Evolutionary conservation across 2,888 invertebrate genomes (phyloP), one percentile per base, ranked within the genome.

Genomic region (Trichopoda pennipes): DNA sequence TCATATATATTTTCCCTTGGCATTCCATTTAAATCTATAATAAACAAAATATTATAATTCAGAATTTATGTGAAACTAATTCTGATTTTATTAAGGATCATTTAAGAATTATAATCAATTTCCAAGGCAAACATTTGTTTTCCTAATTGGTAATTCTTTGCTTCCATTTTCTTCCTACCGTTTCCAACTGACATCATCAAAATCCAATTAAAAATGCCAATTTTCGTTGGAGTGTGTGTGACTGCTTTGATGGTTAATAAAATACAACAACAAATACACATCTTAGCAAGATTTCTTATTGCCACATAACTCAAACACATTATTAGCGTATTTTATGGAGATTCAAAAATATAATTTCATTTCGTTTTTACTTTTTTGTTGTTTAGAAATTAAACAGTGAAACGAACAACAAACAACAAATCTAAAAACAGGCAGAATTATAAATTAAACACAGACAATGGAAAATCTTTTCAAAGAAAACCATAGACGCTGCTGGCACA

Each of bases 261-360:
- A 64, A 74, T 21, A 56, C 58, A 19, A 2, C 14, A 53, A 49
- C 12, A 38, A 23, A 21, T 38, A 23, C 47, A 73, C 19, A 21
- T 32, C 35, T 51, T 60, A 56, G 70, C 35, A 28, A 53, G 32
- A 55, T 72, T 55, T 70, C 32, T 53, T 61, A 55, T 47, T 76
- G 44, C 76, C 80, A 75, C 58, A 63, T 81, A 87, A 85, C 85
- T 86, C 85, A 88, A 85, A 87, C 85, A 86, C 87, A 86, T 89
- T 89, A 88, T 88, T 88, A 88, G 88, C 89, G 87, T 88, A 88
- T 88, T 89, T 88, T 88, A 85, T 86, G 85, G 84, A 53, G 69
- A 77, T 58, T 73, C 55, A 58, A 58, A 81, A 77, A 38, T n/a
- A 73, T 61, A 58, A 61, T 64, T 75, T 42, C 66, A 77, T 63